Evolutionary conservation across 2,113 vertebrate genomes (phyloP).

Genomic region (Stomatorhinus ivindoensis): DNA sequence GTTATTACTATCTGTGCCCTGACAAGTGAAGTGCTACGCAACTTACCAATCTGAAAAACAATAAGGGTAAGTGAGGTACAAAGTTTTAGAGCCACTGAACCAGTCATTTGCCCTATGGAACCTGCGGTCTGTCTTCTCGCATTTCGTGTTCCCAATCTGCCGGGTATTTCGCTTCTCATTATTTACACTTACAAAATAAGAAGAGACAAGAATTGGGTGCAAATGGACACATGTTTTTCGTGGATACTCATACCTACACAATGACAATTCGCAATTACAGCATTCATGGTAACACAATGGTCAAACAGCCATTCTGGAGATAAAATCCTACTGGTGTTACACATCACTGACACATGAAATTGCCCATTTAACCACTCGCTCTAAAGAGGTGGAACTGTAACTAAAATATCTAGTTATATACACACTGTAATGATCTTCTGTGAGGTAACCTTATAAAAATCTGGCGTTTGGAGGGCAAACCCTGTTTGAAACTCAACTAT

Average conservation of each 20-base stretch:
- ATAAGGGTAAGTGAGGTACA: not conserved
- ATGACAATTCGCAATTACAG: not conserved
- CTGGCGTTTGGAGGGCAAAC: not conserved
- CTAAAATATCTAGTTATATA: too few relatives aligned
- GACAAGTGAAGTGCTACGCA: not conserved
- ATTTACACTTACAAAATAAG: not conserved
- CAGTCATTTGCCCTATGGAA: not conserved
- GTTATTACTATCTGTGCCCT: not conserved
- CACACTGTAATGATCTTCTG: not conserved
- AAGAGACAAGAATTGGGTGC: not conserved
- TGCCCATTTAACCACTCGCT: not conserved
- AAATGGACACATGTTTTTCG: not conserved
- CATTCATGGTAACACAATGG: not conserved
- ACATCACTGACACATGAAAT: too few relatives aligned
- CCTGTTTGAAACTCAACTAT: not conserved
- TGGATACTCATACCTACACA: not conserved
- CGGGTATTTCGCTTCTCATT: not conserved
- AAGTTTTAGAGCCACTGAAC: not conserved
- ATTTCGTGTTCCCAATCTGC: not conserved
- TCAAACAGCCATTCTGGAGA: not conserved
- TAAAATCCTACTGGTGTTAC: too few relatives aligned
- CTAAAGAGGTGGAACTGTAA: not conserved
- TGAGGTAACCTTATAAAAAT: not conserved
- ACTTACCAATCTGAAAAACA: too few relatives aligned
- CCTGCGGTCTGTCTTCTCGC: not conserved